Evolutionary conservation across 2,888 invertebrate genomes (phyloP).

Genomic region (Hypsopygia costalis): DNA sequence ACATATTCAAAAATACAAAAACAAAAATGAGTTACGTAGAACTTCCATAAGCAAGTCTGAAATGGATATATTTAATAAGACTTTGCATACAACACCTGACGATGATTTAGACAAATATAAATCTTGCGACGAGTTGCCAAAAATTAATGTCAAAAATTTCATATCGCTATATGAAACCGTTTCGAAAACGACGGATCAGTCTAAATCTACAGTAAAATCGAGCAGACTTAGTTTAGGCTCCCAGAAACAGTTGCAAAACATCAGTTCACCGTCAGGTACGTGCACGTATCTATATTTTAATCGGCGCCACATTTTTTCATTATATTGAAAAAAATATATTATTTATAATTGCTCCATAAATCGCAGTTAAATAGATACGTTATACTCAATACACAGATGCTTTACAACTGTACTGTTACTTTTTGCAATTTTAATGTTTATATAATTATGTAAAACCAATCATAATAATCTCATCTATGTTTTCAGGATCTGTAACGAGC

Average conservation of each 20-base stretch:
- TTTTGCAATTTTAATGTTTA: too few relatives aligned
- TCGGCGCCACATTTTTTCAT: too few relatives aligned
- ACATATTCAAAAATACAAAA: constrained; percentile 26
- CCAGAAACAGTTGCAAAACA: constrained; percentile 32
- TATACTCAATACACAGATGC: too few relatives aligned
- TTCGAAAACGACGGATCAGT: constrained; percentile 41
- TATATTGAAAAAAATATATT: too few relatives aligned
- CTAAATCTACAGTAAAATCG: constrained; percentile 32
- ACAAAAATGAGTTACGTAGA: constrained; percentile 36
- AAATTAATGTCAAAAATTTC: constrained; percentile 64
- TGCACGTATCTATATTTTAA: constrained; percentile 7
- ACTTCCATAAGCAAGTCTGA: constrained; percentile 69
- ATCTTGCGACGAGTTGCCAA: constrained; percentile 68
- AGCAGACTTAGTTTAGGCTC: constrained; percentile 39
- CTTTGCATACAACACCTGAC: constrained; percentile 32
- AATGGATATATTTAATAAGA: constrained; percentile 71
- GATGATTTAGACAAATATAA: constrained; percentile 61
- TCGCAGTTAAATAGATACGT: too few relatives aligned
- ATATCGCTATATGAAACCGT: constrained; percentile 68
- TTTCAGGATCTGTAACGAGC: constrained; percentile 44
- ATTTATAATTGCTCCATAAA: too few relatives aligned
- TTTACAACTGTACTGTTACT: too few relatives aligned
- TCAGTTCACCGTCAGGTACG: constrained; percentile 56
- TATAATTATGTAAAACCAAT: too few relatives aligned
- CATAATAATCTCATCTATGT: neutral